Conservation (phyloP, 2,113 vertebrate species). For the Actenoides lindsayi region DNA sequence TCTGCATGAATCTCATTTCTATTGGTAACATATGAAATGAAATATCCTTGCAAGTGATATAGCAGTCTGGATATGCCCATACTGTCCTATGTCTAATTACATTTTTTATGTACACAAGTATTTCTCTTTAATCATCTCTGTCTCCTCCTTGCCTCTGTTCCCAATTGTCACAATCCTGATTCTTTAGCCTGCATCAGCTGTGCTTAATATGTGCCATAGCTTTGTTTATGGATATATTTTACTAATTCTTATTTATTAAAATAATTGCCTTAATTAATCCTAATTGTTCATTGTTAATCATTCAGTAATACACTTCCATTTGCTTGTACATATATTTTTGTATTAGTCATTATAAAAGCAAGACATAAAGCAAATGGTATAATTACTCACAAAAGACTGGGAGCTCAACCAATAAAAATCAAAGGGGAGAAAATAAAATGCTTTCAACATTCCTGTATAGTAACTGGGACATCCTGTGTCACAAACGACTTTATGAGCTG, state of each 20-base stretch:
- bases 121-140: slow-evolving; percentile 55
- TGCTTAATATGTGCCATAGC: slow-evolving; percentile 30
- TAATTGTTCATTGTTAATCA: slow-evolving; percentile 77
- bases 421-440: slow-evolving; percentile 76
- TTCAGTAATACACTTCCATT: slow-evolving; percentile 70
- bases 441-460: slow-evolving; percentile 73
- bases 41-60: not conserved
- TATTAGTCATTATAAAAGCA: slow-evolving; percentile 78
- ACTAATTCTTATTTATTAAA: slow-evolving; percentile 77
- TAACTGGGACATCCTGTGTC: slow-evolving; percentile 74
- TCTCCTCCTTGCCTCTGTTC: not conserved
- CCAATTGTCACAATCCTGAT: not conserved
- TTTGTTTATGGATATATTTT: slow-evolving; percentile 72
- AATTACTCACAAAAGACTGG: slow-evolving; percentile 78
- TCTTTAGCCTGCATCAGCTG: not conserved
- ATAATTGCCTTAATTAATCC: slow-evolving; percentile 78
- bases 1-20: not conserved
- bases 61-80: slow-evolving; percentile 3
- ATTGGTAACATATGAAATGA: not conserved
- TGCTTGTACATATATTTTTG: slow-evolving; percentile 67
- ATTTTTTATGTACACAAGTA: slow-evolving; percentile 14
- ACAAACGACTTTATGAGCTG: slow-evolving; percentile 66
- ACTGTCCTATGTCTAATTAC: not conserved
- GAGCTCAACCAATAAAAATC: slow-evolving; percentile 80
- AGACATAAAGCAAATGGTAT: slow-evolving; percentile 74